Evolutionary conservation across 2,888 invertebrate species (phyloP).

Genomic region (Machimus rusticus): DNA sequence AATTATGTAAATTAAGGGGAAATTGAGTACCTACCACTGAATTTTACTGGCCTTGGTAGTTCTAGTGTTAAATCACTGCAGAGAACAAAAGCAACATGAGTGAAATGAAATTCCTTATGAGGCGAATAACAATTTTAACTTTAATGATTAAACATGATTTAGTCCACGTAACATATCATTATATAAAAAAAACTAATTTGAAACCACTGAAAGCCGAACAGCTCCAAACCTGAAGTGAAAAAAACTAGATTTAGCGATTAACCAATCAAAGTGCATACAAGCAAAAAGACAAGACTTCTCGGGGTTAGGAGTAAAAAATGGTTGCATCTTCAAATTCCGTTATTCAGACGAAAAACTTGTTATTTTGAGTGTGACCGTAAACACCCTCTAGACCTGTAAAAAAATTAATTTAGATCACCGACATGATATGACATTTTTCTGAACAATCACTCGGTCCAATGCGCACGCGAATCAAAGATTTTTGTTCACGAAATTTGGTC

Average conservation of each 20-base stretch:
- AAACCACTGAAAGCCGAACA: neutral
- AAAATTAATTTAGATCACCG: neutral
- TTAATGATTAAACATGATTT: too few species aligned
- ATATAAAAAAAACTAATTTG: neutral
- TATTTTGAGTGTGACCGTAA: neutral
- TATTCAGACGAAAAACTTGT: too few species aligned
- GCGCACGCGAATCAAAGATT: neutral
- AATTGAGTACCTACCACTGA: too few species aligned
- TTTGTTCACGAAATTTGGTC: neutral
- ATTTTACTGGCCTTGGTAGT: too few species aligned
- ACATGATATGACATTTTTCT: slow-evolving; percentile 4
- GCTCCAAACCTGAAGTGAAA: neutral
- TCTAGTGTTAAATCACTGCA: too few species aligned
- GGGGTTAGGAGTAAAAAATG: too few species aligned
- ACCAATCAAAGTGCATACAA: neutral
- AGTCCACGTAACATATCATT: too few species aligned
- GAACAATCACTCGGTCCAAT: slow-evolving; percentile 14
- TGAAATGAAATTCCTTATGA: too few species aligned
- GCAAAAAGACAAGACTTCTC: neutral
- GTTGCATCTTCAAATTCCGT: neutral
- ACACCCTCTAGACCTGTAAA: neutral
- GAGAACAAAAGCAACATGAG: too few species aligned
- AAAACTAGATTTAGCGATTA: too few species aligned
- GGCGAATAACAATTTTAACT: too few species aligned
- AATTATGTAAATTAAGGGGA: too few species aligned